Conservation (phyloP, 2,888 invertebrate species). For the Heliconius ethilla region DNA sequence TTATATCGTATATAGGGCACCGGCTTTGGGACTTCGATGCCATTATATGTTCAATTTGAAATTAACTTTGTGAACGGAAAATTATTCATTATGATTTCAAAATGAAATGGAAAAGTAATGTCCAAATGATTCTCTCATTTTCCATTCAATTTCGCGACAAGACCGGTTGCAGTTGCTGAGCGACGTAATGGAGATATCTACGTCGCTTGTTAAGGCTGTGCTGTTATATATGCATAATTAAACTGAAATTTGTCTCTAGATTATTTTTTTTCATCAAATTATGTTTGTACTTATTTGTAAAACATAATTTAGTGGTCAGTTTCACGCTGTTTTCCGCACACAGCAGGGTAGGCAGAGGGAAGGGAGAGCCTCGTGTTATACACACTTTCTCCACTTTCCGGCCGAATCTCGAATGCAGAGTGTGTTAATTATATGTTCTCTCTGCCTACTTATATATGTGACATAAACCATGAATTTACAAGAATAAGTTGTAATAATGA, state of each 20-base stretch:
- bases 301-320: no score
- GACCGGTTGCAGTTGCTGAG: constrained; percentile 8
- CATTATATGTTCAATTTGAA: constrained; percentile 25
- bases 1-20: constrained; percentile 2
- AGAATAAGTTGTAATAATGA: no score
- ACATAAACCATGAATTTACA: no score
- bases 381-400: no score
- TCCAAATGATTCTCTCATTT: constrained; percentile 1
- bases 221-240: not conserved
- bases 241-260: not conserved
- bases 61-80: constrained; percentile 22
- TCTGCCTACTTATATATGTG: no score
- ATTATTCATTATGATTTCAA: constrained; percentile 20
- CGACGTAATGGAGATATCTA: constrained; percentile 4
- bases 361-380: no score
- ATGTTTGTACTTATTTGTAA: no score
- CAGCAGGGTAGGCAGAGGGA: no score
- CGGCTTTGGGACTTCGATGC: constrained; percentile 19
- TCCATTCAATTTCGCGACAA: constrained; percentile 6
- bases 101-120: constrained; percentile 19
- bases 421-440: no score
- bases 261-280: no score
- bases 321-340: no score
- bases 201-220: not conserved
- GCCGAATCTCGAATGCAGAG: not conserved